Evolutionary conservation across 2,113 vertebrate species (phyloP), one percentile per base, ranked within the genome.

Genomic region (Nesoenas mayeri): DNA sequence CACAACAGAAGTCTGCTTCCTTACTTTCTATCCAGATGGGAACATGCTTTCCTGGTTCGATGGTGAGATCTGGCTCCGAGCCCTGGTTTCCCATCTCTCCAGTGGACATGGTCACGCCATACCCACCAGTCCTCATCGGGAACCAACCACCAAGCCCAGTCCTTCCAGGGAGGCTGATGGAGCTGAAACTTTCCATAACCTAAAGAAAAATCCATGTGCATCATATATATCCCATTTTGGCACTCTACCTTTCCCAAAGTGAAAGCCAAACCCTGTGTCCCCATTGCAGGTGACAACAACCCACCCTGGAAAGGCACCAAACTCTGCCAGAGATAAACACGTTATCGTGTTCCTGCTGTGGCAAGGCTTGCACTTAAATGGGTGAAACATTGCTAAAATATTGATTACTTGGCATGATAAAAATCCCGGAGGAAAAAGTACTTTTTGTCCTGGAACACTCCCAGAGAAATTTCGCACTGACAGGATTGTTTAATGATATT

Each of bases 401-500:
- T 88, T 53, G 82, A 93, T 94, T 91, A 15, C 47, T 47, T 79
- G 79, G 79, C 57, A 62, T 12, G 50, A 67, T 18, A 62, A 69
- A 62, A 78, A 77, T n/a, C 89, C 79, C 36, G 0, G 31, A 60
- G 92, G 92, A 85, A 61, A 73, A 38, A 67, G 54, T 13, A 36
- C 85, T 95, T 93, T 47, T 93, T 80, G 81, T 91, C 81, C 84
- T 70, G 91, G 87, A 88, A 90, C 1, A 6, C 44, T 95, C 79
- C 89, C 93, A 84, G 81, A 66, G 91, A 92, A 94, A 82, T 74
- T 56, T 62, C 73, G 40, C 36, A 10, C 91, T 88, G 91, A 44
- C 75, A 73, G 69, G 75, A n/a, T 78, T 84, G 82, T 92, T 97
- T 84, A 93, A 95, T 87, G 92, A 42, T 64, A 94, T 84, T 81